Evolutionary conservation across 2,888 invertebrate species (phyloP), one percentile per base, ranked within the genome.

Genomic region (Drosophila anomelani): DNA sequence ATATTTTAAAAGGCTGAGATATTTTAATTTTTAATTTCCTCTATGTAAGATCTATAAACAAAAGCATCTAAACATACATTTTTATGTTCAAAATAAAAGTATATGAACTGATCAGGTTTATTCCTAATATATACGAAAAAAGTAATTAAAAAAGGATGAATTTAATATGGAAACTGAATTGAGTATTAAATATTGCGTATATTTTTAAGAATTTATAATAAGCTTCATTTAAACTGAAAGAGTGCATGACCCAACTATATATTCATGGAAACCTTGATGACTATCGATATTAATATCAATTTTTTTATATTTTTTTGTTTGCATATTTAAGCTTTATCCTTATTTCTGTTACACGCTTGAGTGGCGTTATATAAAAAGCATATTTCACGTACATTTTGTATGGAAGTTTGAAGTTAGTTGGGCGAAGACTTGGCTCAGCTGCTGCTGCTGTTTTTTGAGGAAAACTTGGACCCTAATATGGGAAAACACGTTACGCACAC

Each of bases 341-440:
- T 34, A 51, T 51, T 15, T 34, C 12, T 34, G 20, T 41, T 41
- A 17, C 47, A 67, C 47, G 34, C 67, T 47, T n/a, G 46, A 67
- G 39, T 68, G 26, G 41, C 47, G 69, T 68, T 68, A 68, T 49
- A 68, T 68, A 68, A 68, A 68, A 69, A 20, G 47, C 36, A 57
- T 68, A 20, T 67, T 41, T 56, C 69, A 68, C 67, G 57, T 68
- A 68, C 67, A 68, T 68, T 69, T 67, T 68, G 26, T 64, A 12
- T 64, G 53, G 46, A 64, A 39, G 64, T 51, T 64, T 26, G 12
- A 49, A 49, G 57, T 51, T 71, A 49, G 57, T 51, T 69, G 58
- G 34, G 7, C 58, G 58, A 57, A 57, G 41, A 58, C 60, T 58
- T 57, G 71, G 57, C 59, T 69, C 69, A 69, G 69, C 71, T 71